Conservation (phyloP, 2,797 vertebrate genomes). For the Lutjanus campechanus region DNA sequence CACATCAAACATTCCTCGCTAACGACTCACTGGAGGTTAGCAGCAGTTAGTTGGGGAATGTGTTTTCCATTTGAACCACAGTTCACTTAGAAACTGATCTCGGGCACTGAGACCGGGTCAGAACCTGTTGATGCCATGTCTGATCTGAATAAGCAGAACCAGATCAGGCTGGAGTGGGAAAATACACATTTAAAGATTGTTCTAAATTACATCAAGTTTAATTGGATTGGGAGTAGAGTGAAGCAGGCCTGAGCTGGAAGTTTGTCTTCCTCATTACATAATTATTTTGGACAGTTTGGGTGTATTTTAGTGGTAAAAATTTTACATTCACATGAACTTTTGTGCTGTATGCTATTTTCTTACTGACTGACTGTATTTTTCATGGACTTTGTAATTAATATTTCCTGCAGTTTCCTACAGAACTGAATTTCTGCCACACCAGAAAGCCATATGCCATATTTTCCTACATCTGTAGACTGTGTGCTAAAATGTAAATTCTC, state of each 20-base stretch:
- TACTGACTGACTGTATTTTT: too few species aligned
- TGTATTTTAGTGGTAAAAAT: not conserved
- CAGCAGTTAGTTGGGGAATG: slow-evolving; percentile 61
- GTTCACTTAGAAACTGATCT: slow-evolving; percentile 64
- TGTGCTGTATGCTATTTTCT: not conserved
- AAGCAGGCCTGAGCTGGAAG: not conserved
- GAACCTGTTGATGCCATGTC: slow-evolving; percentile 53
- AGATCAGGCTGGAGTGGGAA: slow-evolving; percentile 11
- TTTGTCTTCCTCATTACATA: not conserved
- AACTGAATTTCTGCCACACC: too few species aligned
- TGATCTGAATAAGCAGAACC: slow-evolving; percentile 58
- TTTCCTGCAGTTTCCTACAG: too few species aligned
- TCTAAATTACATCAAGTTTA: slow-evolving; percentile 13
- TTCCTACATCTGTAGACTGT: not conserved
- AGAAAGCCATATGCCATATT: not conserved
- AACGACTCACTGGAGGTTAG: slow-evolving; percentile 76
- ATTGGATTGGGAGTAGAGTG: not conserved
- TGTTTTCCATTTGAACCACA: slow-evolving; percentile 70
- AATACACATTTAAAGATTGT: not conserved
- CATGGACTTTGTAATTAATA: too few species aligned
- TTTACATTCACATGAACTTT: not conserved
- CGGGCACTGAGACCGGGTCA: slow-evolving; percentile 35
- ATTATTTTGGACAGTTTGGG: not conserved
- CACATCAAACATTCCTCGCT: slow-evolving; percentile 68
- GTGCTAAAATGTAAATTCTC: not conserved